phyloP scores from a whole-genome alignment of 2,797 vertebrate genomes.

The Vespertilio murinus region DNA sequence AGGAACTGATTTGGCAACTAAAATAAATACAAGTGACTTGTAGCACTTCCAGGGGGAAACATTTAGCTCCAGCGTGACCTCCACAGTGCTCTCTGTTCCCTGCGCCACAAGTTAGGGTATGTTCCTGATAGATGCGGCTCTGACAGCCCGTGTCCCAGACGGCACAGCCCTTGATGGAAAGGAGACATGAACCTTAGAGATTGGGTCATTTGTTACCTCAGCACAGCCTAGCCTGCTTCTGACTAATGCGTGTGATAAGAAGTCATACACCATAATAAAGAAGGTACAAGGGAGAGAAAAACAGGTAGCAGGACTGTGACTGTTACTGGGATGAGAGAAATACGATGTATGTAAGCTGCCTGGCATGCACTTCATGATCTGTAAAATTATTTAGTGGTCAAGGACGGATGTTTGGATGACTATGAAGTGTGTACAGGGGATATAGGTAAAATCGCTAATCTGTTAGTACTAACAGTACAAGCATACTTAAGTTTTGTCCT shows the following conservation, averaged over 20 bases:
- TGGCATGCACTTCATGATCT: background rate
- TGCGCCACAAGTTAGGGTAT: background rate
- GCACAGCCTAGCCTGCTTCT: background rate
- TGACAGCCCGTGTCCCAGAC: background rate
- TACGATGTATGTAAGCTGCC: background rate
- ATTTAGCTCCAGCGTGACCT: background rate
- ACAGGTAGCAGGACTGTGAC: background rate
- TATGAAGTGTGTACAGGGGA: background rate
- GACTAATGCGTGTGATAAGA: background rate
- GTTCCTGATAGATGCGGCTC: background rate
- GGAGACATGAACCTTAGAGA: background rate
- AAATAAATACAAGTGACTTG: background rate
- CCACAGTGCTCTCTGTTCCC: background rate
- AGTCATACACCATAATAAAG: background rate
- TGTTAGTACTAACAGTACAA: background rate
- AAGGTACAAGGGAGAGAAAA: background rate
- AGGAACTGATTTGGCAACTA: background rate
- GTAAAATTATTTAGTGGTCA: background rate
- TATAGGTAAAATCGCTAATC: background rate
- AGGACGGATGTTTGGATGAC: background rate
- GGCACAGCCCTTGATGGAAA: no score
- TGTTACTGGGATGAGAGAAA: background rate
- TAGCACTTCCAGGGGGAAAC: background rate
- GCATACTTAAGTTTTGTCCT: background rate
- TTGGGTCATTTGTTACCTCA: background rate